Evolutionary conservation across 2,888 invertebrate species (phyloP).

Genomic region (Epiblema foenella): DNA sequence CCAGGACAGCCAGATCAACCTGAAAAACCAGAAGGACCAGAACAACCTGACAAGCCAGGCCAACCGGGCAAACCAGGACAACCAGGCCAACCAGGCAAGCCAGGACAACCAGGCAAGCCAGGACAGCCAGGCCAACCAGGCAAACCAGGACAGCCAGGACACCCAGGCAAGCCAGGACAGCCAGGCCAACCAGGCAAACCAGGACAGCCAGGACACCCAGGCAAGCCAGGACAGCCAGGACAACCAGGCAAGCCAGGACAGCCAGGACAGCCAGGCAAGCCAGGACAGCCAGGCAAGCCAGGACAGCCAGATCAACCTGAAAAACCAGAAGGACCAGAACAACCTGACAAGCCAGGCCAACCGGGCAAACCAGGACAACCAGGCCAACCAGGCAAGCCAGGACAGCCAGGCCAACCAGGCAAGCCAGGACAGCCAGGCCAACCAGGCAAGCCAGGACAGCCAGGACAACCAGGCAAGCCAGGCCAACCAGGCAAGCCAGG

Average conservation of each 20-base stretch:
- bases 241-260: background rate
- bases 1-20: background rate
- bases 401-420: background rate
- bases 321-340: too few relatives aligned
- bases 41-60: background rate
- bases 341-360: slow-evolving; percentile 2
- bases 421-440: background rate
- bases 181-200: background rate
- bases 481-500: too few relatives aligned
- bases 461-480: too few relatives aligned
- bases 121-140: slow-evolving; percentile 10
- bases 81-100: background rate
- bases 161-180: slow-evolving; percentile 8
- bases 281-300: background rate
- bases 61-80: background rate
- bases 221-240: background rate
- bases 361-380: slow-evolving; percentile 23
- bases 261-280: background rate
- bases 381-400: background rate
- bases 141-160: background rate
- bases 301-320: background rate
- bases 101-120: too few relatives aligned
- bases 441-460: background rate
- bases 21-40: background rate
- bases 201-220: background rate